A percentile compares a stretch with the other conserved stretches of the same genome.
Conservation (phyloP, 2,888 invertebrate genomes). For the Argyra leucocephala region DNA sequence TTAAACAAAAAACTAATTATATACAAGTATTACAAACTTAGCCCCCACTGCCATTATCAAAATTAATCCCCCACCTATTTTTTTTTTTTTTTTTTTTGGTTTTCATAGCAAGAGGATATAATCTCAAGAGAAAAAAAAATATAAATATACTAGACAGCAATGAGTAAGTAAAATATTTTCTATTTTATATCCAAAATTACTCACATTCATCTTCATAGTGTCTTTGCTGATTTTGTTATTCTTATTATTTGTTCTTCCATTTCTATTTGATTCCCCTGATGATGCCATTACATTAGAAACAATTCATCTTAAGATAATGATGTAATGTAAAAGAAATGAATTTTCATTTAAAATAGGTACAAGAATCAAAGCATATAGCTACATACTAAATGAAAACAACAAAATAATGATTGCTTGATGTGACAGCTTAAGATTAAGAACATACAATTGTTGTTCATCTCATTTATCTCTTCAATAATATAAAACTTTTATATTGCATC, state of each 20-base stretch:
- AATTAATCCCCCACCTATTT: too few relatives aligned
- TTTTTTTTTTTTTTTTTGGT: too few relatives aligned
- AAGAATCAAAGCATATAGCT: not conserved
- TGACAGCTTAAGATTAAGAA: slow-evolving; percentile 4
- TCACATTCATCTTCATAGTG: not conserved
- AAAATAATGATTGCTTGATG: not conserved
- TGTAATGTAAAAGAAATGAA: not conserved
- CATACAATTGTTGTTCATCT: not conserved
- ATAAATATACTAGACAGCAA: too few relatives aligned
- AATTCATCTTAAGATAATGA: not conserved
- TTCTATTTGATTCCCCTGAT: not conserved
- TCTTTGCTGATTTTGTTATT: not conserved
- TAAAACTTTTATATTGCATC: not conserved
- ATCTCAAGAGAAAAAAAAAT: too few relatives aligned
- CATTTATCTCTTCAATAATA: not conserved
- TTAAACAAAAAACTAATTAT: slow-evolving; percentile 1
- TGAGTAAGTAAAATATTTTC: too few relatives aligned
- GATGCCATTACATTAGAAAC: slow-evolving; percentile 3
- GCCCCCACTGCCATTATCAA: too few relatives aligned
- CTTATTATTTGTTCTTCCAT: not conserved
- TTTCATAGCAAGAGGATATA: too few relatives aligned
- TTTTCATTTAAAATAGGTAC: not conserved
- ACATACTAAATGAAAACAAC: not conserved
- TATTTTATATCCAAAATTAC: not conserved
- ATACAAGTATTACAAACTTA: not conserved